Evolutionary conservation across 1,140 invertebrate genomes (phyloP), one percentile per base, ranked within the genome.

Genomic region (Tribolium madens): DNA sequence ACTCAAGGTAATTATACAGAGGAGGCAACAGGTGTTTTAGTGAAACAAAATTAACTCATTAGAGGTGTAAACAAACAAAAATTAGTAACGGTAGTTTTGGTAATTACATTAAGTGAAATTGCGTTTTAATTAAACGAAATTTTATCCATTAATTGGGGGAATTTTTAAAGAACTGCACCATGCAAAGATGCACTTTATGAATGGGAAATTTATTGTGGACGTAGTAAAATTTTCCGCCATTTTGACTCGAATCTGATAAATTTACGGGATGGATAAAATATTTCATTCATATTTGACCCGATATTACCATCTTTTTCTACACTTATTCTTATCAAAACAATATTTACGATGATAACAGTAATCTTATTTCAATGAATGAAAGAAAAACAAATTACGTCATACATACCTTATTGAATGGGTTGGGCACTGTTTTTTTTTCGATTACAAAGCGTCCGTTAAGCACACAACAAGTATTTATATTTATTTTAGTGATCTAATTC

Each of bases 331-430:
- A 71, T 69, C 46, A 21, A 50, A 76, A 18, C 69, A 42, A 33
- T 31, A 57, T 73, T 73, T 60, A 53, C 33, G 31, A 15, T 72
- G 64, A 46, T 72, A 64, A 33, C 10, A 76, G 31, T 70, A 74
- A 76, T 72, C 68, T 50, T 68, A 79, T 57, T 78, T 79, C 60
- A 15, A 75, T 78, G 72, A 80, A 78, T 75, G 75, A 73, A 52
- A 47, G 50, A 76, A 76, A 79, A 79, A 81, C 73, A 81, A 78
- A 79, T 81, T 81, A 79, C 80, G 80, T 81, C 80, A 81, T 57
- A 73, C 78, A 79, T 79, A 79, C 79, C 73, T 80, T 77, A 17
- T 13, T 31, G 13, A 46, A 36, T 80, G 79, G 79, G 79, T 75
- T 80, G 79, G 79, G 79, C 79, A 75, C 57, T 14, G 6, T 13